These are phyloP conservation scores for Halcyon smyrnensis DNA, from an alignment of 2,797 vertebrate species.

Conservation along the genomic window DNA sequence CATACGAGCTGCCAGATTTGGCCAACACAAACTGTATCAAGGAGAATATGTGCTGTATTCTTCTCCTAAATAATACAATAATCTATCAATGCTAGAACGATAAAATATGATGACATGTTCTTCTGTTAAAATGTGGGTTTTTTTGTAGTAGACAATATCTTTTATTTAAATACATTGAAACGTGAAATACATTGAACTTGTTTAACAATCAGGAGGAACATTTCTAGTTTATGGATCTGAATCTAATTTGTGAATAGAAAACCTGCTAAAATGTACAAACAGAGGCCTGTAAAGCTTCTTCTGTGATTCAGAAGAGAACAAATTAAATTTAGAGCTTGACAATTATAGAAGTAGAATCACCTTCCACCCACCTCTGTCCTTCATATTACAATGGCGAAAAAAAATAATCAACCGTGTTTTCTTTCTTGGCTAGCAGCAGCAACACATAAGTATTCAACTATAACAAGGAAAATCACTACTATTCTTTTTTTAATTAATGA, in stretches of 20 bases:
- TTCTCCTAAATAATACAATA: neutral
- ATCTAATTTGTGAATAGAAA: neutral
- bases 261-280: neutral
- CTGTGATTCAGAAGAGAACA: neutral
- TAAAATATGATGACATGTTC: neutral
- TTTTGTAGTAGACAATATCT: neutral
- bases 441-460: neutral
- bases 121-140: neutral
- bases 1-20: neutral
- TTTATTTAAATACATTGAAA: neutral
- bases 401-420: neutral
- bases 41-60: neutral
- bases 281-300: neutral
- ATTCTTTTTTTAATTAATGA: neutral
- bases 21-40: neutral
- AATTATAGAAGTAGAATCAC: neutral
- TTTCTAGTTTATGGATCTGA: neutral
- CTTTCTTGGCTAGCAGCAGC: neutral
- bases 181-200: neutral
- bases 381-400: neutral
- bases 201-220: neutral
- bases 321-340: neutral
- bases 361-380: neutral
- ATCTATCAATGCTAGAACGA: neutral
- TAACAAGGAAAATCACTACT: neutral